Conservation (phyloP, 2,113 vertebrate species). For the Phylloscopus whistleri region DNA sequence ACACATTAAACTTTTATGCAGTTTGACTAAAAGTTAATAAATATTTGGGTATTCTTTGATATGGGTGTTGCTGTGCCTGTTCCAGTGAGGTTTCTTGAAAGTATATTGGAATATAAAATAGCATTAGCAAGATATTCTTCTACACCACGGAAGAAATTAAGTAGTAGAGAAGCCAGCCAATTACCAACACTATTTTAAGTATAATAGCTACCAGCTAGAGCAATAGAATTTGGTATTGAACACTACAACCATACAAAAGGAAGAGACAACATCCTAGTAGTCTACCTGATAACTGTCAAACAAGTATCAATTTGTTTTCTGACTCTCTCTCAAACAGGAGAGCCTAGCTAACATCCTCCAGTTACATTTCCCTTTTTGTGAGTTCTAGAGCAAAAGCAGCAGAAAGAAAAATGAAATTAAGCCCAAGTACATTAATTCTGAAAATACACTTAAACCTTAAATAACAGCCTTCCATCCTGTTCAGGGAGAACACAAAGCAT, state of each 20-base stretch:
- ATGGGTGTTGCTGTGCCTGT: background rate
- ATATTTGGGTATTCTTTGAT: background rate
- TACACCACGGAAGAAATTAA: background rate
- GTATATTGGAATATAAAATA: background rate
- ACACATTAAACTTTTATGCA: background rate
- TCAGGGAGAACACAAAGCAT: background rate
- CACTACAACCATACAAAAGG: background rate
- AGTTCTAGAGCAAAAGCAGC: background rate
- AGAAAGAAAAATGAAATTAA: background rate
- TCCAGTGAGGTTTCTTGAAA: background rate
- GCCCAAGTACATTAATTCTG: rapidly evolving
- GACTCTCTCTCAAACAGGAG: background rate
- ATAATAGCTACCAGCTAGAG: background rate
- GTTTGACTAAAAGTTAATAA: background rate
- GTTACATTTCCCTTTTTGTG: background rate
- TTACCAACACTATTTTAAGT: background rate
- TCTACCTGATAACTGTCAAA: background rate
- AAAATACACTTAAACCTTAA: background rate
- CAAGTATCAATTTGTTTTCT: background rate
- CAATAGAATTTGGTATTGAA: background rate
- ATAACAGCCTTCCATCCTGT: background rate
- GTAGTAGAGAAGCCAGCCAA: background rate
- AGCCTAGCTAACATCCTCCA: background rate
- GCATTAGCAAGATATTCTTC: background rate
- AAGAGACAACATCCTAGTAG: background rate